Evolutionary conservation across 2,113 vertebrate species (phyloP), one percentile per base, ranked within the genome.

Genomic region (Mungos mungo): DNA sequence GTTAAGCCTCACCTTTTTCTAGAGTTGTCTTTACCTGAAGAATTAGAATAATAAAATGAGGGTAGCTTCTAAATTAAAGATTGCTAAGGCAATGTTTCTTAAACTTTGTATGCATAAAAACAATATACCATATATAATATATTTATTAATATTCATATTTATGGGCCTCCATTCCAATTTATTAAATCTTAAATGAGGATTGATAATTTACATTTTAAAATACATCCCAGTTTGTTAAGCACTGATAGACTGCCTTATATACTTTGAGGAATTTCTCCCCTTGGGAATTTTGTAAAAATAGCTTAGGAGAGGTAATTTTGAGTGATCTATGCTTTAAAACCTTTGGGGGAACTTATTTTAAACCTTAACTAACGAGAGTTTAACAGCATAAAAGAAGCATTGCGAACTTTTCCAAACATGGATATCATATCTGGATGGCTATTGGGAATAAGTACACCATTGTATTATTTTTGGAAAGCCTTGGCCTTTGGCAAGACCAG

Each of bases 201-300:
- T 88, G 27, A 76, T 14, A 77, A 77, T 85, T 96, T 47, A 63
- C 47, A 79, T 94, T 96, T 96, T 77, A 88, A 88, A 29, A 77
- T 45, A 47, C 9, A 71, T 7, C 18, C 21, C 19, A 45, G 50
- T 85, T 74, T 63, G 72, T 77, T 31, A 77, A 77, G 57, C 65
- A 10, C 4, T 77, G 25, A 76, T 68, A 6, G 1, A 16, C 14
- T 79, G 18, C 11, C 18, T 41, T 84, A 69, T 29, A 65, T 65
- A 79, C 5, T 88, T 84, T n/a, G 52, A 93, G n/a, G 38, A 87
- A 50, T 74, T 90, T 29, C 23, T 74, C 18, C 38, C 76, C 13
- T 80, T 88, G 69, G 35, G 7, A 79, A 52, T 92, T 92, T 89
- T 72, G 21, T 82, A 41, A 85, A 85, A 90, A 86, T 15, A 91